phyloP scores from a whole-genome alignment of 2,797 vertebrate species.

The Helarctos malayanus region DNA sequence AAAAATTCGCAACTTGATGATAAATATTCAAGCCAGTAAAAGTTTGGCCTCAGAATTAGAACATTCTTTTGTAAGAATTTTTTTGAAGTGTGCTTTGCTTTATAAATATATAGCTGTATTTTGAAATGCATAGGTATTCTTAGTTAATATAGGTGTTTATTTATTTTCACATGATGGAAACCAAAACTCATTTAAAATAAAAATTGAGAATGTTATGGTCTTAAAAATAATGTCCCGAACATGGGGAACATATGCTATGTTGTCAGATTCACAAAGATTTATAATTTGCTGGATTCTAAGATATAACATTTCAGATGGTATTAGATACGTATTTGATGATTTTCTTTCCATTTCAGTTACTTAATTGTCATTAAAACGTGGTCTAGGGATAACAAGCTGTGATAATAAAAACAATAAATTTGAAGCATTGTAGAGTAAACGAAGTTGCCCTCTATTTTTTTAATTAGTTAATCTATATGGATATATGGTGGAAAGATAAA shows the following conservation, averaged over 20 bases:
- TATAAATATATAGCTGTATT: neutral
- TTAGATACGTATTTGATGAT: neutral
- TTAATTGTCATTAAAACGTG: neutral
- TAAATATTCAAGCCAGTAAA: neutral
- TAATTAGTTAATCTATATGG: neutral
- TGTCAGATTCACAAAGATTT: constrained; percentile 28
- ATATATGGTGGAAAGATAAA: neutral
- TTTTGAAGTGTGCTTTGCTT: neutral
- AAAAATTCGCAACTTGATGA: neutral
- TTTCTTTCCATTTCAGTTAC: constrained; percentile 12
- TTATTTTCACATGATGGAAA: neutral
- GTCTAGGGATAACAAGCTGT: neutral
- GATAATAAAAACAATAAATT: constrained; percentile 12
- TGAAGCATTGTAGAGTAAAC: neutral
- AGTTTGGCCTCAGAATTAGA: neutral
- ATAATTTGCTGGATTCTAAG: constrained; percentile 43
- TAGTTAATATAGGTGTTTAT: neutral
- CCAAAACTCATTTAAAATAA: constrained; percentile 28
- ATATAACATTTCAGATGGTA: neutral
- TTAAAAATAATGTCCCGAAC: neutral
- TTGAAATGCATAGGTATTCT: neutral
- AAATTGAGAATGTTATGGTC: constrained; percentile 5
- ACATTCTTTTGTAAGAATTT: neutral
- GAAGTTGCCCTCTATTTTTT: neutral
- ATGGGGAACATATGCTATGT: neutral